Evolutionary conservation across 2,113 vertebrate genomes (phyloP).

Genomic region (Poecilia latipinna): DNA sequence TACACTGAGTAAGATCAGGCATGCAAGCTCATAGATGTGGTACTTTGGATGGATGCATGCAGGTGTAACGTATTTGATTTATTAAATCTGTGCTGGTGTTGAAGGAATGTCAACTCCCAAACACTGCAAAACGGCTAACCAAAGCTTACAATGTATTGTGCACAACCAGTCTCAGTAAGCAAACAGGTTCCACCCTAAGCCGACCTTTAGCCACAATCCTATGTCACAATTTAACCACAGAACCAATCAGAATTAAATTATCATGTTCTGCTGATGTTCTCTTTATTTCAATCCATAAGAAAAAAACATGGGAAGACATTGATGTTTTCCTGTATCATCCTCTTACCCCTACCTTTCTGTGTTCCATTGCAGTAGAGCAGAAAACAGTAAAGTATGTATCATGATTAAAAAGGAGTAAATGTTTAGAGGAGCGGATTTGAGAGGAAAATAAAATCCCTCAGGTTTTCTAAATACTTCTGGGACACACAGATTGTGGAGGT

Average conservation of each 20-base stretch:
- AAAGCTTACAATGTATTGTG: slow-evolving; percentile 21
- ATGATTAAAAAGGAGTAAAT: background rate
- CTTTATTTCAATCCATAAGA: slow-evolving; percentile 34
- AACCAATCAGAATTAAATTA: slow-evolving; percentile 48
- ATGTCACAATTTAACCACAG: slow-evolving; percentile 13
- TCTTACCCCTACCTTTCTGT: slow-evolving; percentile 57
- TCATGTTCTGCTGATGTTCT: slow-evolving; percentile 17
- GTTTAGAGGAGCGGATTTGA: background rate
- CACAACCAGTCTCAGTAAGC: slow-evolving; percentile 67
- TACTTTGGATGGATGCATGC: slow-evolving; percentile 50
- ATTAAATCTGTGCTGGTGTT: slow-evolving; percentile 9
- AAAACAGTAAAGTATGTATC: slow-evolving; percentile 14
- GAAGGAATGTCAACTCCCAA: slow-evolving; percentile 12
- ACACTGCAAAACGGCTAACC: slow-evolving; percentile 12
- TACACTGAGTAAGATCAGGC: slow-evolving; percentile 13
- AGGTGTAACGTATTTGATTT: slow-evolving; percentile 20
- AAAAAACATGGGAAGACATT: slow-evolving; percentile 12
- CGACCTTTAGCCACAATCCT: slow-evolving; percentile 57
- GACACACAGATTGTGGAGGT: slow-evolving; percentile 47
- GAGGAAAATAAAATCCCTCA: slow-evolving; percentile 2
- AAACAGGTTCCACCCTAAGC: slow-evolving; percentile 65
- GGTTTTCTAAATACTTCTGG: slow-evolving; percentile 15
- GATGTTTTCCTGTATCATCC: slow-evolving; percentile 62
- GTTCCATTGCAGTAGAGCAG: slow-evolving; percentile 28
- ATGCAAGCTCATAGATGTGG: slow-evolving; percentile 39